These are phyloP conservation scores for Prionace glauca DNA, from an alignment of 2,797 vertebrate genomes.

Conservation along the genomic window DNA sequence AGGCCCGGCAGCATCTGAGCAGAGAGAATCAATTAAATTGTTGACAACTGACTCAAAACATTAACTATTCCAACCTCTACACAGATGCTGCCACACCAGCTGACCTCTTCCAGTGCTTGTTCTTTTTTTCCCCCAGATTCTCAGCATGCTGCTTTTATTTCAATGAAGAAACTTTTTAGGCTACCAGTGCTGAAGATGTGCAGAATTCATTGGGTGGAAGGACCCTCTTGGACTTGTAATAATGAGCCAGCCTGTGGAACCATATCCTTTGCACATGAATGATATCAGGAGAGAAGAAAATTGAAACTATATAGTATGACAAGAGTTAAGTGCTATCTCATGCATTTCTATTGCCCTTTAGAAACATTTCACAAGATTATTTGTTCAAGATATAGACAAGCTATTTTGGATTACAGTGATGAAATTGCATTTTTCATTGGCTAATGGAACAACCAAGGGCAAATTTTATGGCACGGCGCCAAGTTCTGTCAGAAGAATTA, in stretches of 20 bases:
- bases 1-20: too few relatives aligned
- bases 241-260: background rate
- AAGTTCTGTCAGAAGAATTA: background rate
- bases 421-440: background rate
- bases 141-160: too few relatives aligned
- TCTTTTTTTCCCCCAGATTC: too few relatives aligned
- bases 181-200: too few relatives aligned
- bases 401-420: background rate
- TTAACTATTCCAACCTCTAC: too few relatives aligned
- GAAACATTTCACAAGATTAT: constrained; percentile 1
- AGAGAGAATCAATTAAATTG: too few relatives aligned
- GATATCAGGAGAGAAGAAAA: background rate
- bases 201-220: too few relatives aligned
- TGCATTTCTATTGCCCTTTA: background rate
- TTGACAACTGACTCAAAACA: too few relatives aligned
- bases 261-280: background rate
- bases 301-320: background rate
- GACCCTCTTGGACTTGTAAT: too few relatives aligned
- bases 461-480: background rate
- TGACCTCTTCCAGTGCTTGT: too few relatives aligned
- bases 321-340: background rate
- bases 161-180: too few relatives aligned
- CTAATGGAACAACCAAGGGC: background rate
- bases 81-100: too few relatives aligned
- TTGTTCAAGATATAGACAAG: background rate